phyloP scores from a whole-genome alignment of 30 jellyfish, hydroid and myxozoan genomes.

The Aurelia sp. region DNA sequence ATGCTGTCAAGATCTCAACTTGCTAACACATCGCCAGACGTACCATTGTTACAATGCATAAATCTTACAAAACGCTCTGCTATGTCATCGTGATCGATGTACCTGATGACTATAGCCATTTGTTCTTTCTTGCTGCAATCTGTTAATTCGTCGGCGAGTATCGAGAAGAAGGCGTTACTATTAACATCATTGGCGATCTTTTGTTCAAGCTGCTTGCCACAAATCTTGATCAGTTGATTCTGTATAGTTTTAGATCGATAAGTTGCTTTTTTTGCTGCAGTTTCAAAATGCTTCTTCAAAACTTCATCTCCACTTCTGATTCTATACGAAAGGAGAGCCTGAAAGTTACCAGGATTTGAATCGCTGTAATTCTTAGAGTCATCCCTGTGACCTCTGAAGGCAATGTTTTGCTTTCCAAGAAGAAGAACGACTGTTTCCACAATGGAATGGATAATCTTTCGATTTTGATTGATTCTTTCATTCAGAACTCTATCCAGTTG shows the following conservation, averaged over 20 bases:
- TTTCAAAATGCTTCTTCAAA: conserved; percentile 37
- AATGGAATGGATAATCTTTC: conserved; percentile 15
- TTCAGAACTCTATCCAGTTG: background rate
- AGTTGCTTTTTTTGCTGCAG: conserved; percentile 64
- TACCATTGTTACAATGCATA: conserved; percentile 40
- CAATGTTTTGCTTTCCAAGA: conserved; percentile 17
- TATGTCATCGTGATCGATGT: conserved; percentile 11
- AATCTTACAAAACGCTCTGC: conserved; percentile 34
- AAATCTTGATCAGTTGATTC: conserved; percentile 33
- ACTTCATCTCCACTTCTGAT: conserved; percentile 57
- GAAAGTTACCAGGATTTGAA: conserved; percentile 65
- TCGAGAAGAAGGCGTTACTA: conserved; percentile 14
- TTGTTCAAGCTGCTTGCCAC: conserved; percentile 51
- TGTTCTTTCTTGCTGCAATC: conserved; percentile 53
- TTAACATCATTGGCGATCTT: background rate
- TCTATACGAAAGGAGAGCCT: conserved; percentile 61
- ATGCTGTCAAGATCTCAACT: conserved; percentile 17
- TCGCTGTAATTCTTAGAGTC: background rate
- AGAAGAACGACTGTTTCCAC: conserved; percentile 28
- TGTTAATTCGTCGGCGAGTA: conserved; percentile 57
- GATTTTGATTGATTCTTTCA: conserved; percentile 13
- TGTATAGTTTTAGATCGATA: conserved; percentile 63
- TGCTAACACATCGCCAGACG: conserved; percentile 28
- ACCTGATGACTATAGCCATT: conserved; percentile 37
- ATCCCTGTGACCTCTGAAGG: conserved; percentile 4